Evolutionary conservation across 2,113 vertebrate genomes (phyloP).

Genomic region (Albula goreensis): DNA sequence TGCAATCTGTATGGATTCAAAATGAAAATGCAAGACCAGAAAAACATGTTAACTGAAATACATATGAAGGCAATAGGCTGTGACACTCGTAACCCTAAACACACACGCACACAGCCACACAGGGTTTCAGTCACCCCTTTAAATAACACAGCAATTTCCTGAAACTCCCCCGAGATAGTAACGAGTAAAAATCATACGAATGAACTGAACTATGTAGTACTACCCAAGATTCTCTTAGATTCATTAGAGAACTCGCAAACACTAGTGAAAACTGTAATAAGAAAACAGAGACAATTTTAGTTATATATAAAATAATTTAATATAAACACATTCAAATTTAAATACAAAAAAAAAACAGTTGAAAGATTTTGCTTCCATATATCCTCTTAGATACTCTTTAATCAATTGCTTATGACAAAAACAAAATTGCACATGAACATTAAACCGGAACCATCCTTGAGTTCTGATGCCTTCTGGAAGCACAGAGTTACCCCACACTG

Average conservation of each 20-base stretch:
- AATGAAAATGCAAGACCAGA: too few species aligned
- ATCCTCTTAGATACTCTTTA: slow-evolving; percentile 76
- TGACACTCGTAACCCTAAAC: too few species aligned
- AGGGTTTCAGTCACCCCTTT: too few species aligned
- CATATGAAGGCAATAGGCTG: too few species aligned
- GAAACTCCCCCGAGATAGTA: too few species aligned
- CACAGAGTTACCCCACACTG: slow-evolving; percentile 22
- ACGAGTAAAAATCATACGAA: too few species aligned
- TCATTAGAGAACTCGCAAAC: neutral
- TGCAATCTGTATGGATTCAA: neutral
- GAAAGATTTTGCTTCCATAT: slow-evolving; percentile 74
- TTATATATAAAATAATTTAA: slow-evolving; percentile 75
- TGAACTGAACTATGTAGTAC: too few species aligned
- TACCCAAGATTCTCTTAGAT: neutral
- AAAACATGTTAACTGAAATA: too few species aligned
- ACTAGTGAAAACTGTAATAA: neutral
- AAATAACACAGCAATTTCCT: too few species aligned
- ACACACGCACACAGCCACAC: too few species aligned
- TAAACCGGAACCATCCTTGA: slow-evolving; percentile 75
- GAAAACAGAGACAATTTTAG: neutral
- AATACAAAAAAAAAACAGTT: slow-evolving; percentile 77
- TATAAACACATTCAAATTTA: slow-evolving; percentile 67
- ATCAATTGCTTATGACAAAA: slow-evolving; percentile 74
- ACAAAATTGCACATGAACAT: slow-evolving; percentile 84
- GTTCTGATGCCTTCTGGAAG: slow-evolving; percentile 79